These are phyloP conservation scores for Nannospalax galili DNA, from an alignment of 2,113 vertebrate species.

Conservation along the genomic window DNA sequence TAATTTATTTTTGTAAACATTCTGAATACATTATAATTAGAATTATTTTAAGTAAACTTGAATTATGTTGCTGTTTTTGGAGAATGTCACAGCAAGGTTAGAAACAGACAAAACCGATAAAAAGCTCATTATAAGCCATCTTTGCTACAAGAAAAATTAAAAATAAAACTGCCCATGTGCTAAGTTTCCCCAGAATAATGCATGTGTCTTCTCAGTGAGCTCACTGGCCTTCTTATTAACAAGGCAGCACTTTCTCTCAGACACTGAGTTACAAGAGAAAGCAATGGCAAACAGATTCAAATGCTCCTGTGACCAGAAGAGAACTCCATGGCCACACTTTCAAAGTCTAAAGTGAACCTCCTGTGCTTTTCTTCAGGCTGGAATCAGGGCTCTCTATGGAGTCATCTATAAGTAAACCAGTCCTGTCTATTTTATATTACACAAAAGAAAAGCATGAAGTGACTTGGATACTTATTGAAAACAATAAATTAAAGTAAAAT, in stretches of 20 bases:
- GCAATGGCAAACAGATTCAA: not conserved
- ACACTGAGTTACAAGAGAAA: not conserved
- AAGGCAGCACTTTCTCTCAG: not conserved
- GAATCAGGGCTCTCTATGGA: not conserved
- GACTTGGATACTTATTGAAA: not conserved
- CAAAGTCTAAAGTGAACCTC: not conserved
- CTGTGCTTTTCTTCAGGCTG: too few relatives aligned
- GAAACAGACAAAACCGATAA: conserved; percentile 16
- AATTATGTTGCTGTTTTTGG: conserved; percentile 36
- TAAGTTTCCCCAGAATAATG: not conserved
- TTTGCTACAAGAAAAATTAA: conserved; percentile 7
- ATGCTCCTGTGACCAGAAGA: not conserved
- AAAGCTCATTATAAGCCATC: conserved; percentile 23
- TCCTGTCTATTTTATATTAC: not conserved
- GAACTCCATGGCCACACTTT: not conserved
- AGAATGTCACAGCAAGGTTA: conserved; percentile 30
- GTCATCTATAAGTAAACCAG: not conserved
- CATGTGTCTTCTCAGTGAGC: not conserved
- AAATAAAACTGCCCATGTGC: not conserved
- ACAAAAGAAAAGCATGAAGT: not conserved
- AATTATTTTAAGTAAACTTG: conserved; percentile 49
- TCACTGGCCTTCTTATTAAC: not conserved
- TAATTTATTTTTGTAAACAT: conserved; percentile 32
- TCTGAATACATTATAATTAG: conserved; percentile 43
- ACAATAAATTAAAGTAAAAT: too few relatives aligned